Base-by-base conservation (phyloP, 1,140 invertebrate genomes). In the Carposina sasakii region DNA sequence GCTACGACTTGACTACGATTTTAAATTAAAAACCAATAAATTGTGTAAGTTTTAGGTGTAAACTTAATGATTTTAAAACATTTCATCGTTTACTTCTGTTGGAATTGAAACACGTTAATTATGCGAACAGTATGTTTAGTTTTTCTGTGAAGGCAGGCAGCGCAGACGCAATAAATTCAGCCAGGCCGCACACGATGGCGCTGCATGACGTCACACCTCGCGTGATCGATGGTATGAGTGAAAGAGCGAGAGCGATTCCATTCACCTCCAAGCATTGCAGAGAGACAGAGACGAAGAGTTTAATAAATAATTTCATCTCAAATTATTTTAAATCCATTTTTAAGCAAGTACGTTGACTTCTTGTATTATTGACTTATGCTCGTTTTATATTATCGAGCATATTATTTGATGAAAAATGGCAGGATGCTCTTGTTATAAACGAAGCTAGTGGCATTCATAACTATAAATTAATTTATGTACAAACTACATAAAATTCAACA, bases 191-290 rank as follows among this genome's bases (percentile, higher is more conserved):
- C 81, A 84, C 81, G 81, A 82, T 66, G 81, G 75, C 81, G 65
- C 77, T 74, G 76, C 81, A 71, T 84, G 81, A 84, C 81, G 81
- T 84, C 81, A 84, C 81, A 79, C 76, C 76, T 76, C 67, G 62
- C 46, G 66, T 84, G 81, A 84, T 84, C 73, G 81, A 84, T 81
- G 70, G 72, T 63, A 46, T 49, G 71, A 60, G 54, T 51, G 67
- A 81, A 60, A 34, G 70, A 76, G 75, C 75, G 57, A 63, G 60
- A 60, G 44, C 48, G 59, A 60, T 56, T 57, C 54, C 55, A 54
- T 50, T 64, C 39, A n/a, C 26, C 40, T 54, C 50, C 46, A 50
- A 52, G 52, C 43, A 30, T 26, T 42, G 36, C 33, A 47, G 19
- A 72, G 28, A 46, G 23, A 63, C 81, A 39, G 41, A 70, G 57